These are phyloP conservation scores for Dysmachus trigonus DNA, from an alignment of 2,888 invertebrate species.

Conservation along the genomic window DNA sequence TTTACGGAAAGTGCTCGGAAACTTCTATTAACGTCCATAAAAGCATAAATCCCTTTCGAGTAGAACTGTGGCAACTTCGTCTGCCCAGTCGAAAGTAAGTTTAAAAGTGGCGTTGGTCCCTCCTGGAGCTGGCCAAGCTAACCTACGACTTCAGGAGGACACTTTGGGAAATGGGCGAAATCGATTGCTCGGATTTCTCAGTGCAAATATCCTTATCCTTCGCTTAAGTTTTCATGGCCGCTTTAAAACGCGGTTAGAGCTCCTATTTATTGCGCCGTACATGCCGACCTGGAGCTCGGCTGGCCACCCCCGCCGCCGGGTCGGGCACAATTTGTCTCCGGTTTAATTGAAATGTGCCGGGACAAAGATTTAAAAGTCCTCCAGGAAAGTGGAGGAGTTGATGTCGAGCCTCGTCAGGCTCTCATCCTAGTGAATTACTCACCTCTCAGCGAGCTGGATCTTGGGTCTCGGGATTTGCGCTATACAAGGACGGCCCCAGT, in stretches of 20 bases:
- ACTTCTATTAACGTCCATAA: neutral
- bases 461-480: neutral
- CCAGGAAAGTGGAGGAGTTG: neutral
- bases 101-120: neutral
- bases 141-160: neutral
- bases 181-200: neutral
- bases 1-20: neutral
- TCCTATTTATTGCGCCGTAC: neutral
- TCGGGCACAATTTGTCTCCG: neutral
- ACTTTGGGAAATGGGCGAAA: neutral
- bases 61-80: neutral
- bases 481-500: neutral
- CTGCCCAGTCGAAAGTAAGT: neutral
- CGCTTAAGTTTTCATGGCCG: neutral
- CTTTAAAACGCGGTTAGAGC: neutral
- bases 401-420: neutral
- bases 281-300: neutral
- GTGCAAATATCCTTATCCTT: neutral
- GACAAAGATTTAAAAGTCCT: neutral
- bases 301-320: neutral
- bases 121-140: neutral
- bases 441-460: neutral
- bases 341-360: neutral
- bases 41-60: neutral
- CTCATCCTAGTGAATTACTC: neutral